These are phyloP conservation scores for Discoglossus pictus DNA, from an alignment of 2,797 vertebrate genomes.

Conservation along the genomic window DNA sequence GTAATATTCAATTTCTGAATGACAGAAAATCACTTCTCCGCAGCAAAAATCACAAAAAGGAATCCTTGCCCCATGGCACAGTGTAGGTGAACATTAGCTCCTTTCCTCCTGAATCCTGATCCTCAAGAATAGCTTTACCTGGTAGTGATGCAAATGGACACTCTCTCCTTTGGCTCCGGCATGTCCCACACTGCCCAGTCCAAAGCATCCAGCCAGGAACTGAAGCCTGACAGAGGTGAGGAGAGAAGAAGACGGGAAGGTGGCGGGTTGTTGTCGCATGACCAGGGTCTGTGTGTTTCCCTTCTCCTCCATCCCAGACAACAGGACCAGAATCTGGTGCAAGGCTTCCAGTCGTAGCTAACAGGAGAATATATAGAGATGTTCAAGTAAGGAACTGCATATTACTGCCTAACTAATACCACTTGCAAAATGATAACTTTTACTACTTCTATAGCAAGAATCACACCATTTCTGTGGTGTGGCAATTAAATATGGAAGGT, in stretches of 20 bases:
- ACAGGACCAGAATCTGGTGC: conserved; percentile 93
- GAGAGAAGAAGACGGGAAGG: conserved; percentile 88
- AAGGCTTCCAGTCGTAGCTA: conserved; percentile 94
- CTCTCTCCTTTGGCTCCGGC: conserved; percentile 85
- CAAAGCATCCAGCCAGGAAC: conserved; percentile 95
- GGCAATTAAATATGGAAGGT: too few relatives aligned
- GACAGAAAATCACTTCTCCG: neutral
- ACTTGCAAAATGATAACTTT: too few relatives aligned
- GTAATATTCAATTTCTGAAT: too few relatives aligned
- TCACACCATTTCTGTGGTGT: too few relatives aligned
- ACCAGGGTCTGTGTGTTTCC: conserved; percentile 71
- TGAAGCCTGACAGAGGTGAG: conserved; percentile 95
- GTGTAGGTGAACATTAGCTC: too few relatives aligned
- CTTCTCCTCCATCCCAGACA: conserved; percentile 98
- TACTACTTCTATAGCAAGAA: too few relatives aligned
- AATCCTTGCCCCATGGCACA: too few relatives aligned
- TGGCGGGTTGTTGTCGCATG: conserved; percentile 67
- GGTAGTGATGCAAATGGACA: conserved; percentile 95
- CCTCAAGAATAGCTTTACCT: conserved; percentile 78
- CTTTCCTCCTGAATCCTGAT: too few relatives aligned
- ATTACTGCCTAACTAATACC: too few relatives aligned
- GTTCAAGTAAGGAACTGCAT: too few relatives aligned
- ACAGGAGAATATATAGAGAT: conserved; percentile 42
- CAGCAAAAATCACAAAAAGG: too few relatives aligned
- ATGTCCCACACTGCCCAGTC: conserved; percentile 86